phyloP scores from a whole-genome alignment of 2,888 invertebrate species.

The Dolichopus griseipennis region DNA sequence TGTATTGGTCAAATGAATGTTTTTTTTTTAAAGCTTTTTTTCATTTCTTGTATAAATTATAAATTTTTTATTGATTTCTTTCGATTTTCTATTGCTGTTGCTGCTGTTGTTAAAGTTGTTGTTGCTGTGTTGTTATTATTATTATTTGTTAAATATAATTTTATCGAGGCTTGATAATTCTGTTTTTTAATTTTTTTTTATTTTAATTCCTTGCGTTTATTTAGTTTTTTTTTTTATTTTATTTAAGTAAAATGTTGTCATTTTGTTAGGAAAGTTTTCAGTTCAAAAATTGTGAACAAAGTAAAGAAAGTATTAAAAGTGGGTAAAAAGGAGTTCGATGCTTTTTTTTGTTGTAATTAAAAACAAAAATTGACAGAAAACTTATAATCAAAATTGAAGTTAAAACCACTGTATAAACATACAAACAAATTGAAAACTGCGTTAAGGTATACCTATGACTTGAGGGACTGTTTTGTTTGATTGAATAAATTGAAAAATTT shows the following conservation, averaged over 20 bases:
- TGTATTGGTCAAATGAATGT: not conserved
- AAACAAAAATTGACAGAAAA: too few species aligned
- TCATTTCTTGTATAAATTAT: not conserved
- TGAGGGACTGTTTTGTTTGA: too few species aligned
- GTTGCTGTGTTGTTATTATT: not conserved
- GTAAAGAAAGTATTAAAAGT: too few species aligned
- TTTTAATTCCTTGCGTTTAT: not conserved
- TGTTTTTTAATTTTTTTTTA: not conserved
- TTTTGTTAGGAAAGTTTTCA: not conserved
- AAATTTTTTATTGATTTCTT: constrained; percentile 4
- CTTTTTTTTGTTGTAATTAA: too few species aligned
- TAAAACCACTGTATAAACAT: too few species aligned
- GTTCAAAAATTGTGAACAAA: too few species aligned
- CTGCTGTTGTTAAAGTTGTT: not conserved
- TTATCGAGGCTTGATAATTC: not conserved
- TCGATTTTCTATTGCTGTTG: not conserved
- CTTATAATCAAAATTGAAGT: too few species aligned
- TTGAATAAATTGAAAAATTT: too few species aligned
- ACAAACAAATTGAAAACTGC: too few species aligned
- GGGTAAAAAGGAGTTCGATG: too few species aligned
- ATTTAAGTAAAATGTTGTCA: not conserved
- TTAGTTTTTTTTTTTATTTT: not conserved
- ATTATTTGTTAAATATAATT: not conserved
- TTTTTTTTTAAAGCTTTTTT: not conserved
- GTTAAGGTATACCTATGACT: too few species aligned